Base-by-base conservation (phyloP, 2,888 invertebrate species). In the Melanophora roralis region DNA sequence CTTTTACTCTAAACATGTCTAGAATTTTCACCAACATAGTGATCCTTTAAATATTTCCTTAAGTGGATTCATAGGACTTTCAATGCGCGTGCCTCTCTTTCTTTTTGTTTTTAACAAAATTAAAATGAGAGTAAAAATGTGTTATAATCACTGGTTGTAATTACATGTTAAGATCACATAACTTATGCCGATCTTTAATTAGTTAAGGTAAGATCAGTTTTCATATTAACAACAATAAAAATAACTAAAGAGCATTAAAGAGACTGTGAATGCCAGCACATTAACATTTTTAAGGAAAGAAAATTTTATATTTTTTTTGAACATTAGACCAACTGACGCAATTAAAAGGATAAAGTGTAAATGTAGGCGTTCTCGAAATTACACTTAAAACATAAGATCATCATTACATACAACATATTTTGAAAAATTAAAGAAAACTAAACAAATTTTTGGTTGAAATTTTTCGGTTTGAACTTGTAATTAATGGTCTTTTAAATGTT, bases 261-360 rank as follows among this genome's bases (percentile, higher is more conserved):
- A 14, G 21, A 45, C 8, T 36, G 43, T 34, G 32, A 1, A n/a
- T 34, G 19, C 8, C 51, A 71, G 76, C 64, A 71, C 51, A 64
- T 57, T 57, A 51, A 64, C 62, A 36, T 27, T 1, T 16, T 53
- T 4, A 45, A 34, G 34, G 55, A 40, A 11, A 21, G 45, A 49
- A 23, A 49, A 23, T 1, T 12, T n/a, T 27, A 34, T 27, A 38
- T 49, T 32, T 57, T 21, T 47, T 19, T 14, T 0, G n/a, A 55
- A 64, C 14, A 14, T 38, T 34, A 69, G 55, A 72, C 75, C 80
- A 80, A 53, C 80, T 80, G 80, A 80, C 80, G 76, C 67, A 72
- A n/a, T 73, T 75, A 62, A 5, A 1, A 9, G 12, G 43, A 62
- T 14, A 32, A 49, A 59, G 51, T 32, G 57, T 53, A 21, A 71